Conservation (phyloP, 2,113 vertebrate genomes). For the Carassius auratus region DNA sequence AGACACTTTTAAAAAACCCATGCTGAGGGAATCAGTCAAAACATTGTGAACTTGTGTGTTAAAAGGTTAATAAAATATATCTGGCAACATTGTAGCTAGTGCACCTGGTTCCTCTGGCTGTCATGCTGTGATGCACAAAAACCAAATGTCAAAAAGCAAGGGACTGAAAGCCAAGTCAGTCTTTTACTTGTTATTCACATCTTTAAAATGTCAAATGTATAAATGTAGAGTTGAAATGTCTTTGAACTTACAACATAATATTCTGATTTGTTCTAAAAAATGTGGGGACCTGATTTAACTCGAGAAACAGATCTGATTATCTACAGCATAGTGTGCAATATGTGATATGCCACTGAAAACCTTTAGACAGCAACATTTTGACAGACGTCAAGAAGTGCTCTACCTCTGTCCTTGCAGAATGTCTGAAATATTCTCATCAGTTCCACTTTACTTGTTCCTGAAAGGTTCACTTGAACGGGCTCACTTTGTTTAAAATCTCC, state of each 20-base stretch:
- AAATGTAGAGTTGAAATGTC: neutral
- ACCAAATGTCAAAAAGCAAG: neutral
- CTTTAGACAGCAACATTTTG: neutral
- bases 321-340: neutral
- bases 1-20: neutral
- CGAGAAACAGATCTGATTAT: neutral
- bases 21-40: neutral
- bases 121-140: neutral
- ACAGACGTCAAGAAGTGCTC: neutral
- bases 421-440: conserved; percentile 23
- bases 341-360: neutral
- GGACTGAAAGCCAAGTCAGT: neutral
- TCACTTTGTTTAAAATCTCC: conserved; percentile 4
- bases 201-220: neutral
- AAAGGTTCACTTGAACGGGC: conserved; percentile 5
- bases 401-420: neutral
- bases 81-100: conserved; percentile 1
- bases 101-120: neutral
- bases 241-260: neutral
- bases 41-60: conserved; percentile 1
- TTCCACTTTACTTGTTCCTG: conserved; percentile 22
- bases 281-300: neutral
- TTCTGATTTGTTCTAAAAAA: neutral
- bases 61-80: conserved; percentile 1
- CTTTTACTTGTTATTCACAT: neutral